Base-by-base conservation (phyloP, 2,888 invertebrate species). In the Dryococelus australis region DNA sequence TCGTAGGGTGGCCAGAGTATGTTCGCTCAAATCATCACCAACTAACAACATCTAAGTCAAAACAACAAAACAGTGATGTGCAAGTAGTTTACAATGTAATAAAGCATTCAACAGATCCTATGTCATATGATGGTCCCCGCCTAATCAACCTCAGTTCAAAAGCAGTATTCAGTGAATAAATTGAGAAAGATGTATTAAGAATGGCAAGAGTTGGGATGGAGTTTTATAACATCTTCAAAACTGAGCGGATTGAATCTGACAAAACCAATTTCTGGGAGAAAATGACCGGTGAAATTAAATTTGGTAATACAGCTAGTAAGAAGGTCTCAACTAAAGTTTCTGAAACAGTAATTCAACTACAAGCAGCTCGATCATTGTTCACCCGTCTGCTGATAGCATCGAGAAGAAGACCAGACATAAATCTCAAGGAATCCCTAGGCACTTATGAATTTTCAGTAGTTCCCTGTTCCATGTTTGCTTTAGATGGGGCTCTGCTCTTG, bases 381-480 rank as follows among this genome's bases (percentile, higher is more conserved):
- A 85, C 20, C 43, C 47, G 20, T 53, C n/a, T 85, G 47, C 3
- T 85, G 85, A 0, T 85, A 20, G 26, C 16, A 13, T n/a, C 85
- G 24, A 85, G 85, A 85, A 53, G 51, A 3, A 10, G 47, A 65
- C 51, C 47, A 27, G 51, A 85, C 12, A 53, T 85, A 6, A 47
- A 85, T 47, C 65, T 85, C 0, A 85, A 85, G 3, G 85, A 85
- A 24, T 47, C 85, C 3, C 20, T 85, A 12, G 8, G 85, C 28
- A 85, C 85, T 53, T 85, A 85, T 85, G 85, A 85, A 65, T 85
- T n/a, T 43, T 85, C 51, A 28, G 35, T 47, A 4, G 85, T 24
- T 53, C 47, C 85, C 51, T 26, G n/a, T 27, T 47, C 85, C 13
- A 47, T 85, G 43, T 85, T 85, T 28, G 51, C 51, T 26, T 47